Conservation (phyloP, 2,888 invertebrate species). For the Harpagoxenus sublaevis region DNA sequence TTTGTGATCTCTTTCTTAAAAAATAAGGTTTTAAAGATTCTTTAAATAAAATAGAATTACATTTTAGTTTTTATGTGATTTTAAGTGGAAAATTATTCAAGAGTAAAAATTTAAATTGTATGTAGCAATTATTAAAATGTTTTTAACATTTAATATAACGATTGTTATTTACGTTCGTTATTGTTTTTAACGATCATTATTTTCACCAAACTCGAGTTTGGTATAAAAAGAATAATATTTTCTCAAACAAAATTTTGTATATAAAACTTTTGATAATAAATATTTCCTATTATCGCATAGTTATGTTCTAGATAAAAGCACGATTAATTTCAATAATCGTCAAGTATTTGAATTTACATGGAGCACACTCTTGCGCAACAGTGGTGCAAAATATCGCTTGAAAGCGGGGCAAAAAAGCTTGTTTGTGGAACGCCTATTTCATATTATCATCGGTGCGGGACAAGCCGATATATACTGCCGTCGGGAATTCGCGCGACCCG, state of each 20-base stretch:
- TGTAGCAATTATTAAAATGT: not conserved
- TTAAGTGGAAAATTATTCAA: not conserved
- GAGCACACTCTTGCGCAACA: too few relatives aligned
- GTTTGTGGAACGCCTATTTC: slow-evolving; percentile 48
- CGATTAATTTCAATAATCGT: slow-evolving; percentile 11
- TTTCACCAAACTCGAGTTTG: too few relatives aligned
- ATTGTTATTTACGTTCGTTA: too few relatives aligned
- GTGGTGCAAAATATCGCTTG: not conserved
- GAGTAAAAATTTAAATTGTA: not conserved
- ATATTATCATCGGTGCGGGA: slow-evolving; percentile 58
- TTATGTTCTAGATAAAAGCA: not conserved
- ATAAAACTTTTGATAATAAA: not conserved
- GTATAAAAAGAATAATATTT: not conserved
- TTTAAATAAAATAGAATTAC: not conserved
- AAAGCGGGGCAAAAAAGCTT: slow-evolving; percentile 12
- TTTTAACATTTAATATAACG: slow-evolving; percentile 1
- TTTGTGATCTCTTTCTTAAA: not conserved
- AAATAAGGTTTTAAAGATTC: not conserved
- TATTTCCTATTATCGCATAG: not conserved
- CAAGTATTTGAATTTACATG: not conserved
- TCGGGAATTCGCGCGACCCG: slow-evolving; percentile 21
- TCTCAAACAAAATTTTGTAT: not conserved
- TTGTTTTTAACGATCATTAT: too few relatives aligned
- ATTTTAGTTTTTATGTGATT: not conserved
- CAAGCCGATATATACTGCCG: slow-evolving; percentile 43